Percentiles rank a stretch among this genome's conserved stretches.
Conservation (phyloP, 1,140 invertebrate genomes). For the Microplitis mediator region DNA sequence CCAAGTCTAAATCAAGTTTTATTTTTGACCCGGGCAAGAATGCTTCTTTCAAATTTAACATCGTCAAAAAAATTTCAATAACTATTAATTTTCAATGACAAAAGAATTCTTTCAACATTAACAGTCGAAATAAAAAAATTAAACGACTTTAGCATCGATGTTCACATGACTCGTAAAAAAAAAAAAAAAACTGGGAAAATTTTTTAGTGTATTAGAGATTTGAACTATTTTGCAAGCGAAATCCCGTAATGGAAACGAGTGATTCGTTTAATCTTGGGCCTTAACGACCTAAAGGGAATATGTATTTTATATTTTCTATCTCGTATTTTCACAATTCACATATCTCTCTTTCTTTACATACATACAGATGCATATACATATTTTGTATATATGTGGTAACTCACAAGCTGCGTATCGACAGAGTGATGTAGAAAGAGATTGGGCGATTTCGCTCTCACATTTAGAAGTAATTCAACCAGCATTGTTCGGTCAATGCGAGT, state of each 20-base stretch:
- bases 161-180: background rate
- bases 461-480: conserved; percentile 29
- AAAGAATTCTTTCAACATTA: no score
- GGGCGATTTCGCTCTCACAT: background rate
- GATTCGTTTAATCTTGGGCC: conserved; percentile 1
- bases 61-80: no score
- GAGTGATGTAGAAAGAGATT: no score
- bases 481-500: conserved; percentile 26
- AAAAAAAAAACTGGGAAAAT: background rate
- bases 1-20: no score
- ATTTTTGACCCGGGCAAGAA: no score
- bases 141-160: background rate
- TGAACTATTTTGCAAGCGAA: background rate
- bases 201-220: background rate
- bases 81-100: no score
- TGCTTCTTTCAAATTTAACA: no score
- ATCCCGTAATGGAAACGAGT: background rate
- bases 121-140: no score
- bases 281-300: background rate
- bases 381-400: background rate
- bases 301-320: no score
- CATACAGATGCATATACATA: no score
- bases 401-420: background rate
- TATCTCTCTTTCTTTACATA: no score
- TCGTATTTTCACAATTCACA: no score